Evolutionary conservation across 2,797 vertebrate species (phyloP).

Genomic region (Pogonophryne albipinna): DNA sequence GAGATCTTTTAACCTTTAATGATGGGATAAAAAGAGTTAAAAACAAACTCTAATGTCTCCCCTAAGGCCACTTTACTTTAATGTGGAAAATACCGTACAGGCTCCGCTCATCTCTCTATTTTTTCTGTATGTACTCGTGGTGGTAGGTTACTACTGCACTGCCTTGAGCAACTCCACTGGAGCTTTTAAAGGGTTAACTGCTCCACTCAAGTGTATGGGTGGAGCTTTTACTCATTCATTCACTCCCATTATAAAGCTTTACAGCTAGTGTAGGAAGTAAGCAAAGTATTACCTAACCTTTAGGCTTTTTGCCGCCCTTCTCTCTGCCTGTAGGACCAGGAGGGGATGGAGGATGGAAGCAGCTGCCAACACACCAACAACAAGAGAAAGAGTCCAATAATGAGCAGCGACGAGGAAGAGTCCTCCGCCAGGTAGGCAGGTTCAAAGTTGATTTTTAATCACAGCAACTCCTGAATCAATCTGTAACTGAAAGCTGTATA

Average conservation of each 20-base stretch:
- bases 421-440: constrained; percentile 71
- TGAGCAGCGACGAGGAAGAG: constrained; percentile 60
- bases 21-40: neutral
- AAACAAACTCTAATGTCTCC: constrained; percentile 26
- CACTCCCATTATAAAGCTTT: constrained; percentile 55
- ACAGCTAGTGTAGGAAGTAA: constrained; percentile 19
- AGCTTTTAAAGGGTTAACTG: constrained; percentile 50
- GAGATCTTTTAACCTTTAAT: neutral
- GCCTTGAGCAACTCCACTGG: constrained; percentile 1
- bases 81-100: constrained; percentile 59
- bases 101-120: constrained; percentile 28
- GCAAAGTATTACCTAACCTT: constrained; percentile 8
- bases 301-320: neutral
- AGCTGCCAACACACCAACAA: constrained; percentile 15
- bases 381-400: constrained; percentile 38
- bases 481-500: neutral
- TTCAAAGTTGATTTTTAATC: neutral
- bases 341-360: constrained; percentile 59
- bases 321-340: constrained; percentile 70
- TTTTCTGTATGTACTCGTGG: constrained; percentile 26
- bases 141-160: neutral
- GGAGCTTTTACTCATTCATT: constrained; percentile 60
- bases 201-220: constrained; percentile 40
- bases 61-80: constrained; percentile 36
- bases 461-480: neutral